Base-by-base conservation (phyloP, 2,888 invertebrate genomes). In the Epinotia ramella region DNA sequence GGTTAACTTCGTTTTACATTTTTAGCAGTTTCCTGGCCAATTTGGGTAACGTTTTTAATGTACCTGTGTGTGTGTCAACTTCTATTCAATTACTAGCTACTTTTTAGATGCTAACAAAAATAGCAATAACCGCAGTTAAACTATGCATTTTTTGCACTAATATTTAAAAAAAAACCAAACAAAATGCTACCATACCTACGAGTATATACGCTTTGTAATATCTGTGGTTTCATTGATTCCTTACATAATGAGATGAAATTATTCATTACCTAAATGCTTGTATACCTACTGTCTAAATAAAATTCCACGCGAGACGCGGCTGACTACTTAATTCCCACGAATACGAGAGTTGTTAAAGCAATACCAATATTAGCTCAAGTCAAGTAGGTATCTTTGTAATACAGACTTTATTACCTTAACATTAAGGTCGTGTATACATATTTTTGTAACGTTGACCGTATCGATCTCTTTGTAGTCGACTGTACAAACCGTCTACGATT, bases 351-450 rank as follows among this genome's bases (percentile, higher is more conserved):
- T 49, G 49, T 49, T 59, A 13, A 59, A 59, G 20, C 44, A 40
- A 71, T 56, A 63, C 63, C 63, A 57, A 64, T 64, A 72, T 72
- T 59, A 12, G 3, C 59, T 59, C 24, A 66, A 66, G 65, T 59
- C 24, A 66, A 66, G 65, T 46, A 66, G 57, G 65, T 46, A 49
- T 66, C 40, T 66, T 73, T 66, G 73, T 66, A 73, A 73, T 46
- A 73, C n/a, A n/a, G n/a, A n/a, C n/a, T n/a, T n/a, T n/a, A n/a
- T n/a, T n/a, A n/a, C n/a, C n/a, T n/a, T n/a, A n/a, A n/a, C n/a
- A n/a, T n/a, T n/a, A n/a, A n/a, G n/a, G n/a, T n/a, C n/a, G n/a
- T n/a, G n/a, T n/a, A n/a, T n/a, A n/a, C n/a, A n/a, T n/a, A n/a
- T n/a, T n/a, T n/a, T n/a, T n/a, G n/a, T n/a, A n/a, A n/a, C n/a